Conservation (phyloP, 2,888 invertebrate genomes). For the Leptothorax acervorum region DNA sequence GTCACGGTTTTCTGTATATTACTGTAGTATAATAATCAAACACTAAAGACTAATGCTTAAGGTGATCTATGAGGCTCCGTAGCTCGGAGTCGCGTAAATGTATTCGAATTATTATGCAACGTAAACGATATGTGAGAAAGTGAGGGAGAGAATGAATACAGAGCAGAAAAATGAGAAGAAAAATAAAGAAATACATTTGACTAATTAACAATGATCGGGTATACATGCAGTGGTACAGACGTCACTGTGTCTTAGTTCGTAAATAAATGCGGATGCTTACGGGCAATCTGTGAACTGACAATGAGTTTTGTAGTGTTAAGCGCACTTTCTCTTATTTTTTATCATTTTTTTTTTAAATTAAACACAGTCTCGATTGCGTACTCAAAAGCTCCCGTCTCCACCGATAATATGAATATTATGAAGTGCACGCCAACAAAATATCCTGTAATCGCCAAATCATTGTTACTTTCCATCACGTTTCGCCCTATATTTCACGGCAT, state of each 20-base stretch:
- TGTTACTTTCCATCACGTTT: not conserved
- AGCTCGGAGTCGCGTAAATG: conserved; percentile 63
- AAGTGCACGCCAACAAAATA: not conserved
- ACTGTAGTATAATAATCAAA: conserved; percentile 84
- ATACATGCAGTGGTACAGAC: conserved; percentile 65
- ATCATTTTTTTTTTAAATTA: not conserved
- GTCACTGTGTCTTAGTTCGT: conserved; percentile 74
- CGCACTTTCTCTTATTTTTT: conserved; percentile 39
- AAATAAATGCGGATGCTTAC: conserved; percentile 78
- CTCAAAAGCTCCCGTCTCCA: not conserved
- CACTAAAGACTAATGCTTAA: conserved; percentile 85
- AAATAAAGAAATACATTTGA: conserved; percentile 56
- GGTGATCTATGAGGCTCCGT: conserved; percentile 76
- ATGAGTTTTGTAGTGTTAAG: conserved; percentile 61
- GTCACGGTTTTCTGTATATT: conserved; percentile 82
- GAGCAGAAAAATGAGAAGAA: conserved; percentile 23
- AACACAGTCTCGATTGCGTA: conserved; percentile 13
- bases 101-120: conserved; percentile 72
- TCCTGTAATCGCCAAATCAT: not conserved
- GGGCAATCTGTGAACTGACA: conserved; percentile 71
- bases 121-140: conserved; percentile 58
- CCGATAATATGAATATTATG: not conserved
- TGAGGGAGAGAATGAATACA: conserved; percentile 37
- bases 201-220: conserved; percentile 39
- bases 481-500: not conserved